Base-by-base conservation (phyloP, 2,113 vertebrate species). In the Ceyx margarethae region DNA sequence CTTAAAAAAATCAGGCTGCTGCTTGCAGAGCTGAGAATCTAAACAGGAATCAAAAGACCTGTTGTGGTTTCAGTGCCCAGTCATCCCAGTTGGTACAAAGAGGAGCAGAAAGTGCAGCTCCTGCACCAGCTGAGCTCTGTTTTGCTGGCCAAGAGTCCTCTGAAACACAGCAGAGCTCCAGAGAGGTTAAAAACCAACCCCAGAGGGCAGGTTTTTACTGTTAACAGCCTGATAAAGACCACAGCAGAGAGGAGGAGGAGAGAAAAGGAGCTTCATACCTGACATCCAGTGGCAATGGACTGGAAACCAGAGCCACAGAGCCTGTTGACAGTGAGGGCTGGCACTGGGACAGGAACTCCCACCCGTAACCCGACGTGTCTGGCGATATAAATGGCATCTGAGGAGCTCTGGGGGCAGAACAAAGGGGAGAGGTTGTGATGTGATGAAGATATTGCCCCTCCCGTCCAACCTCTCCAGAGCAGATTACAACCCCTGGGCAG, bases 271-370 rank as follows among this genome's bases (percentile, higher is more conserved):
- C 6, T 66, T 65, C 56, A 54, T 98, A 99, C 99, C 94, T 99
- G 99, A 85, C 98, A 98, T 19, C 99, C 99, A 20, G 43, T 99
- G 93, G 98, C 97, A 66, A 99, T 98, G 78, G 99, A 98, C 81
- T 99, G 99, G 97, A 99, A 99, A 40, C 99, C 99, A 65, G 99
- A 99, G 50, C 99, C 99, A 91, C 99, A 99, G 35, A 99, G 98
- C 13, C 99, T 98, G 91, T 99, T 99, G 54, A 99, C 90, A 6
- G 98, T 99, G 87, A 99, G 97, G 57, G 99, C 98, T 8, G 99
- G 98, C 13, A 96, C 97, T 9, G 98, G 96, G 61, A 98, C 43
- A 2, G 98, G 99, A 40, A 99, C 94, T 4, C 98, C 98, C 51
- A 98, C 97, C 22, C 98, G 98, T 67, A 99, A 92, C 35, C 99